A percentile compares a stretch with the other conserved stretches of the same genome.
Evolutionary conservation across 1,140 invertebrate species (phyloP).

Genomic region (Cardiocondyla obscurior): DNA sequence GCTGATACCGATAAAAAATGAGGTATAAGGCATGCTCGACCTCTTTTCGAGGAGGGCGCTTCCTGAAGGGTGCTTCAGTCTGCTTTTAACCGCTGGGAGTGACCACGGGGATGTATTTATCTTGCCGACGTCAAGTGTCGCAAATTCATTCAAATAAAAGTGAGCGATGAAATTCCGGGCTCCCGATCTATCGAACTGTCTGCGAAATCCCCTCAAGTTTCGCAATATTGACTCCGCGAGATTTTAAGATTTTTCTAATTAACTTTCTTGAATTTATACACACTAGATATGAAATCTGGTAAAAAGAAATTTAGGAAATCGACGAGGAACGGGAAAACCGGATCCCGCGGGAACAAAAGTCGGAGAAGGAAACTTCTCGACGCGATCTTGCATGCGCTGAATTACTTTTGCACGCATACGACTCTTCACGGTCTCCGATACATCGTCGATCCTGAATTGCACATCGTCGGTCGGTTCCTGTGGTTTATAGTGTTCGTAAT

Average conservation of each 20-base stretch:
- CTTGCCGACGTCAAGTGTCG: constrained; percentile 18
- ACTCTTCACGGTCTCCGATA: constrained; percentile 37
- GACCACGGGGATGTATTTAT: constrained; percentile 34
- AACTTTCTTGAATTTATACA: background rate
- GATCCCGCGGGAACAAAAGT: background rate
- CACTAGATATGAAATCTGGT: background rate
- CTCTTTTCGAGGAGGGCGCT: background rate
- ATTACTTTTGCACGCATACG: constrained; percentile 29
- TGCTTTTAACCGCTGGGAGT: constrained; percentile 6
- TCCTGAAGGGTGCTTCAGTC: constrained; percentile 17
- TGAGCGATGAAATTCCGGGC: background rate
- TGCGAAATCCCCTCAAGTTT: background rate
- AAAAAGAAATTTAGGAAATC: background rate
- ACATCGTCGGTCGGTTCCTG: constrained; percentile 24
- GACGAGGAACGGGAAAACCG: background rate
- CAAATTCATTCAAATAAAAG: background rate
- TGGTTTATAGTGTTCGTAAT: constrained; percentile 36
- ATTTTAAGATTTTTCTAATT: background rate
- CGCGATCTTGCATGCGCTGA: background rate
- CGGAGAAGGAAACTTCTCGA: background rate
- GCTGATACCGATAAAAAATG: constrained; percentile 30
- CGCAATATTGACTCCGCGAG: background rate
- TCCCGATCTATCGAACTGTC: background rate
- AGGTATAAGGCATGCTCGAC: background rate
- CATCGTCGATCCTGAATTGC: constrained; percentile 33